Percentiles rank a stretch among this genome's conserved stretches.
phyloP scores from a whole-genome alignment of 2,113 vertebrate genomes.

The Herpetotheres cachinnans region DNA sequence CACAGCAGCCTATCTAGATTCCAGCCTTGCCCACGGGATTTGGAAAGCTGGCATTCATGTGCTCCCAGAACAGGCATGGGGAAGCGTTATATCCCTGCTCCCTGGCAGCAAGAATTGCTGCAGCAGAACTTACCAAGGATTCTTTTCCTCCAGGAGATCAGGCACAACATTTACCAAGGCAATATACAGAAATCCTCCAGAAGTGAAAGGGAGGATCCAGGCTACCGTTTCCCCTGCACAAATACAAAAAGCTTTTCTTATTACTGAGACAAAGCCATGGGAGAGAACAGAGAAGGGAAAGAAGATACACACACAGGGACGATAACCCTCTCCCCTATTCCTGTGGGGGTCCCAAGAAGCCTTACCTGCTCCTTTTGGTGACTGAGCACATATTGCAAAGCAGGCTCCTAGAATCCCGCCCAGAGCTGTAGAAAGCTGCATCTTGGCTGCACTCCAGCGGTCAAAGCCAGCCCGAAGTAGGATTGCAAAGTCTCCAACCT shows the following conservation, averaged over 20 bases:
- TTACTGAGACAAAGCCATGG: neutral
- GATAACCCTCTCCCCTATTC: neutral
- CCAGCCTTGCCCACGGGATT: neutral
- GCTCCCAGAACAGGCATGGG: neutral
- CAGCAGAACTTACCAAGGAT: constrained; percentile 79
- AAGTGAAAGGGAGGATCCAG: constrained; percentile 95
- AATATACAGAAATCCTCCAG: constrained; percentile 95
- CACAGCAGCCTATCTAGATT: neutral
- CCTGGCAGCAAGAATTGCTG: neutral
- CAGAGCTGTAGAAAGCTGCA: constrained; percentile 93
- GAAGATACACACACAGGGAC: neutral
- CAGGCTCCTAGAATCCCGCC: constrained; percentile 90
- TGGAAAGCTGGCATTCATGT: neutral
- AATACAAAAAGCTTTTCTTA: neutral
- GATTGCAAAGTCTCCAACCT: constrained; percentile 98
- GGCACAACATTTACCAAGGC: constrained; percentile 95
- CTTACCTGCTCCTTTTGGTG: constrained; percentile 90
- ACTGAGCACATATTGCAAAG: constrained; percentile 91
- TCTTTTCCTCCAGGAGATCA: constrained; percentile 91
- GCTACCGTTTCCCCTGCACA: constrained; percentile 80
- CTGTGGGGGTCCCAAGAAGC: neutral
- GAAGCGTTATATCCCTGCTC: neutral
- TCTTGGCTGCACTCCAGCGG: constrained; percentile 93
- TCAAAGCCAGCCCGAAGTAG: constrained; percentile 96
- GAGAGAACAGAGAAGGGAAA: neutral